A percentile compares a stretch with the other conserved stretches of the same genome.
Conservation (phyloP, 2,888 invertebrate species). For the Lapara coniferarum region DNA sequence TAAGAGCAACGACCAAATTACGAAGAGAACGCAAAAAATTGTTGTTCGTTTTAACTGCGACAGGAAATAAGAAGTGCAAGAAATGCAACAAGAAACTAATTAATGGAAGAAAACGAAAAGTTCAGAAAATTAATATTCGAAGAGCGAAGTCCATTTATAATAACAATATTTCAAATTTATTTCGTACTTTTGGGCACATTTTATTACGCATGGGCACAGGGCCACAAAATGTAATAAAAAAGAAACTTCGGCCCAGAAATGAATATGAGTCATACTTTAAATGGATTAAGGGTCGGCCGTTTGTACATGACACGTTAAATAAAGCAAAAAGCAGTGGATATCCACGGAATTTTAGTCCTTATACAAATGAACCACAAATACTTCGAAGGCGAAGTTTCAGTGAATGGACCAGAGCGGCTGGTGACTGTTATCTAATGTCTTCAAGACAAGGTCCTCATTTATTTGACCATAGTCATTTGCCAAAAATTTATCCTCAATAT, state of each 20-base stretch:
- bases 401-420: conserved; percentile 39
- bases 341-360: conserved; percentile 11
- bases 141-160: neutral
- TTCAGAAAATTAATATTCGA: neutral
- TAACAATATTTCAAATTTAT: neutral
- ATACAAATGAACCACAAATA: neutral
- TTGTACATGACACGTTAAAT: conserved; percentile 4
- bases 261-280: conserved; percentile 11
- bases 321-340: neutral
- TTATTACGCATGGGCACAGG: neutral
- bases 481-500: conserved; percentile 45
- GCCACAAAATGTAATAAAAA: neutral
- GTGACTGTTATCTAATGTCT: conserved; percentile 52
- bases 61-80: conserved; percentile 36
- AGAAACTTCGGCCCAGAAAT: conserved; percentile 23
- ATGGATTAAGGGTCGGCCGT: conserved; percentile 12
- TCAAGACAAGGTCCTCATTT: conserved; percentile 48
- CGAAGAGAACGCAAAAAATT: conserved; percentile 47
- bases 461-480: conserved; percentile 48
- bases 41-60: conserved; percentile 34
- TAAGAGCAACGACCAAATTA: conserved; percentile 46
- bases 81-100: conserved; percentile 30
- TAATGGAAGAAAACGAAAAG: neutral
- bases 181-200: neutral
- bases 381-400: conserved; percentile 24